Percentiles rank a stretch among this genome's conserved stretches.
Evolutionary conservation across 2,888 invertebrate genomes (phyloP).

Genomic region (Girardia tigrina): DNA sequence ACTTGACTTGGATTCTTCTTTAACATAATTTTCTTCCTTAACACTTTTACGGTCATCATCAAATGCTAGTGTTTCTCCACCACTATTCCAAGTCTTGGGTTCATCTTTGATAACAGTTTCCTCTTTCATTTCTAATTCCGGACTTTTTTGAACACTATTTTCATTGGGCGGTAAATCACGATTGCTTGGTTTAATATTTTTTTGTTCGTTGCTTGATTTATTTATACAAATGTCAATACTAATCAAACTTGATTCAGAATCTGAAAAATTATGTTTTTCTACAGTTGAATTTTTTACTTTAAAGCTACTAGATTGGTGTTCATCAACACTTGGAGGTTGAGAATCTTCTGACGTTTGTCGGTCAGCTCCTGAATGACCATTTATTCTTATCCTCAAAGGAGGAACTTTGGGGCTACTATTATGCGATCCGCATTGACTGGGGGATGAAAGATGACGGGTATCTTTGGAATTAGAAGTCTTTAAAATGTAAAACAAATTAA

Average conservation of each 20-base stretch:
- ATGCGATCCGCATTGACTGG: neutral
- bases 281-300: neutral
- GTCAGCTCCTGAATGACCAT: neutral
- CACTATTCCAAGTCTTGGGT: neutral
- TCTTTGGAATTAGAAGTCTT: neutral
- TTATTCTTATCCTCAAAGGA: neutral
- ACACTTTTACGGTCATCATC: slow-evolving; percentile 17
- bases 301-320: neutral
- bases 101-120: neutral
- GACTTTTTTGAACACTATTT: neutral
- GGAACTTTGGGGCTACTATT: slow-evolving; percentile 7
- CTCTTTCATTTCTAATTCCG: neutral
- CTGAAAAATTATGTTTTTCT: neutral
- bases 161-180: neutral
- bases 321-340: neutral
- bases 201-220: neutral
- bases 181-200: neutral
- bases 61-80: neutral
- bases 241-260: neutral
- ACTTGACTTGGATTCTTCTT: neutral
- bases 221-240: neutral
- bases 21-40: neutral
- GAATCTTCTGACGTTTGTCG: neutral
- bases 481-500: neutral
- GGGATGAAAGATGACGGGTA: neutral